Evolutionary conservation across 2,797 vertebrate genomes (phyloP), one percentile per base, ranked within the genome.

Genomic region (Platalea minor): DNA sequence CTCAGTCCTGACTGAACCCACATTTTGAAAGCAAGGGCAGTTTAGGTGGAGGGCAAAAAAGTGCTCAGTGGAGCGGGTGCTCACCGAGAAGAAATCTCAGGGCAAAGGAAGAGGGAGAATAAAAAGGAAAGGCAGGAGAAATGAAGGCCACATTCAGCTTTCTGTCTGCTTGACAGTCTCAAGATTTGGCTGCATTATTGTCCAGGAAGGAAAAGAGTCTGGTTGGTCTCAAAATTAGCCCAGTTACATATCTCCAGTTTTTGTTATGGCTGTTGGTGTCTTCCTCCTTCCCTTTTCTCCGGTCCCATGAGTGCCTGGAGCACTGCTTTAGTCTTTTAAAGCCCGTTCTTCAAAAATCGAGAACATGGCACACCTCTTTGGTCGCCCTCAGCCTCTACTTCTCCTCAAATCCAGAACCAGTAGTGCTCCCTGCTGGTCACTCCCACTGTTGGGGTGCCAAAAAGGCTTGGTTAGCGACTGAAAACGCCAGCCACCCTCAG

Each of bases 241-340:
- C 98, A 98, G 98, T 98, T 98, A 98, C 96, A 82, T 97, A 98
- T 98, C 98, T 98, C 98, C 98, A 98, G 98, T 98, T 98, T 97
- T 96, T 96, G 95, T 97, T 97, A 97, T 64, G 97, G 97, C 98
- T 98, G 97, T 97, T 98, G 97, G 97, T 97, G 93, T 87, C 88
- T 96, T 97, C 97, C 97, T 96, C 94, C 94, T 98, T 98, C 97
- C 93, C 97, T 97, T 97, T 97, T 95, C 97, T 98, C 97, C 59
- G 81, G 96, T 95, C 97, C 95, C 96, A 97, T 94, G 97, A 98
- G 50, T 88, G 95, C 94, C 91, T 88, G 59, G 83, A 98, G 96
- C 97, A 97, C 90, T 86, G 88, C 88, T 97, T 94, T 87, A 91
- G 45, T 78, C 29, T 92, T 96, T 91, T 96, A 26, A 89, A 93